Evolutionary conservation across 2,888 invertebrate genomes (phyloP).

Genomic region (Drosophila subsilvestris): DNA sequence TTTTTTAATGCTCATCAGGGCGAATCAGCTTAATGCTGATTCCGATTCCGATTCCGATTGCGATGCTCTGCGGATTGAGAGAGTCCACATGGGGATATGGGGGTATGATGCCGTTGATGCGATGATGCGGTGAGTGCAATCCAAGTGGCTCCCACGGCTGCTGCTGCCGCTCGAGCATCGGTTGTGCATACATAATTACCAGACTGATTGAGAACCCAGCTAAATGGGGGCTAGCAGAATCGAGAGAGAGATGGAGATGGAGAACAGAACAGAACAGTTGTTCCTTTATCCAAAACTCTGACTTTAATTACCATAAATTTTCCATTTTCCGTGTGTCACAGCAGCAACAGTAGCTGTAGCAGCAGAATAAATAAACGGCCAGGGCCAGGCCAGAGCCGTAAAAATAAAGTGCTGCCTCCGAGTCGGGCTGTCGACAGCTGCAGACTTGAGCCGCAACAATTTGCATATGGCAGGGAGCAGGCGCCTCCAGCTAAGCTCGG

Average conservation of each 20-base stretch:
- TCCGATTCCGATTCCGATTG: slow-evolving; percentile 16
- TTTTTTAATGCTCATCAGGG: slow-evolving; percentile 48
- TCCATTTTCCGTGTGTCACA: slow-evolving; percentile 19
- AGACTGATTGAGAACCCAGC: slow-evolving; percentile 8
- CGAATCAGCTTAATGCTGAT: slow-evolving; percentile 42
- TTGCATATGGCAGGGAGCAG: slow-evolving; percentile 36
- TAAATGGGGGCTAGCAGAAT: slow-evolving; percentile 15
- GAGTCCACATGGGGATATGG: not conserved
- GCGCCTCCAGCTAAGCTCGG: slow-evolving; percentile 20
- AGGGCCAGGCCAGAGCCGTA: not conserved
- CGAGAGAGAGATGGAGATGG: not conserved
- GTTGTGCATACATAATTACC: slow-evolving; percentile 44
- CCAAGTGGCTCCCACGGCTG: slow-evolving; percentile 22
- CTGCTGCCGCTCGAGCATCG: not conserved
- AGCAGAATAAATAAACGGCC: not conserved
- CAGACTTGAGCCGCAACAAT: slow-evolving; percentile 38
- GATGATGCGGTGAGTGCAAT: slow-evolving; percentile 49
- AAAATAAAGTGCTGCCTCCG: slow-evolving; percentile 17
- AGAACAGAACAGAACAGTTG: slow-evolving; percentile 14
- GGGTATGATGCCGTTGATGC: slow-evolving; percentile 14
- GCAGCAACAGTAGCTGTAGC: not conserved
- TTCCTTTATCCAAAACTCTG: slow-evolving; percentile 20
- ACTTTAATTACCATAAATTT: slow-evolving; percentile 54
- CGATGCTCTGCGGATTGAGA: slow-evolving; percentile 12
- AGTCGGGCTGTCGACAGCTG: slow-evolving; percentile 30